Evolutionary conservation across 2,113 vertebrate genomes (phyloP).

Genomic region (Forbesichthys agassizii): DNA sequence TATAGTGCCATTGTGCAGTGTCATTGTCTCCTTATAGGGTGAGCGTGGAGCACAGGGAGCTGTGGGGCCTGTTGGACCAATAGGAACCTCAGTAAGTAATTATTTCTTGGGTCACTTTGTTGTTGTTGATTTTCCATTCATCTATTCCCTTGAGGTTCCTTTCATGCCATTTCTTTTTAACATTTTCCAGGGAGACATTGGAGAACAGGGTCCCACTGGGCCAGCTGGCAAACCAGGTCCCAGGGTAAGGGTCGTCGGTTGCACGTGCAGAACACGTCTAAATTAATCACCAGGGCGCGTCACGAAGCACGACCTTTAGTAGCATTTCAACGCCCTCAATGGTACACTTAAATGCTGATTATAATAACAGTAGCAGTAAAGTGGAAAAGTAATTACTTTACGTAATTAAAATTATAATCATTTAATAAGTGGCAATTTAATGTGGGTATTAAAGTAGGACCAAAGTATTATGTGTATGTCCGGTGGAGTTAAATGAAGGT

Average conservation of each 20-base stretch:
- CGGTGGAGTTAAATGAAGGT: background rate
- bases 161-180: slow-evolving; percentile 9
- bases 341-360: background rate
- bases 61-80: slow-evolving; percentile 84
- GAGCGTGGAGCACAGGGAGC: slow-evolving; percentile 88
- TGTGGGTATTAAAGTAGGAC: background rate
- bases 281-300: background rate
- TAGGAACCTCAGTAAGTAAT: slow-evolving; percentile 85
- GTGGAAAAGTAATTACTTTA: background rate
- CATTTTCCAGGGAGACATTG: slow-evolving; percentile 81
- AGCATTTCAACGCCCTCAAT: background rate
- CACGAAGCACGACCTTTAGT: background rate
- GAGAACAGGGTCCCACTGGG: slow-evolving; percentile 82
- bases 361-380: background rate
- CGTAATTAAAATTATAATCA: background rate
- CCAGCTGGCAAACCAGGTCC: slow-evolving; percentile 85
- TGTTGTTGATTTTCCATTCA: background rate
- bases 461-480: background rate
- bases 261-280: background rate
- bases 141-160: background rate
- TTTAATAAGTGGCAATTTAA: background rate
- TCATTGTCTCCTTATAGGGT: slow-evolving; percentile 76
- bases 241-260: slow-evolving; percentile 80
- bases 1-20: slow-evolving; percentile 2
- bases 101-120: background rate